Evolutionary conservation across 2,797 vertebrate species (phyloP).

Genomic region (Propithecus deckenii): DNA sequence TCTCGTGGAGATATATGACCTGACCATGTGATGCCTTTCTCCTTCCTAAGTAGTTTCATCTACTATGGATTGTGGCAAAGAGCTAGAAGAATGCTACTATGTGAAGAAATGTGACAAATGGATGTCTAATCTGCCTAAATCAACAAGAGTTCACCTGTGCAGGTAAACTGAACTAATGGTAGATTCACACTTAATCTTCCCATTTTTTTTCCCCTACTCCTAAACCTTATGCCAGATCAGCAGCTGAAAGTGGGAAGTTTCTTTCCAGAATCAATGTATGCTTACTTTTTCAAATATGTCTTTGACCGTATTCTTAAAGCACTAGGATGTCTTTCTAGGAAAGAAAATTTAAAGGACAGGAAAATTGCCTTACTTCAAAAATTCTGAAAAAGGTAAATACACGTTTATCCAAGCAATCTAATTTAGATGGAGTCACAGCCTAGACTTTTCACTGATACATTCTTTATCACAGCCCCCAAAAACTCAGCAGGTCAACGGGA

Average conservation of each 20-base stretch:
- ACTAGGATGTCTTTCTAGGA: slow-evolving; percentile 25
- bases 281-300: slow-evolving; percentile 37
- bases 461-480: neutral
- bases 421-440: slow-evolving; percentile 8
- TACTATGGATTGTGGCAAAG: neutral
- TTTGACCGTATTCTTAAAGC: slow-evolving; percentile 15
- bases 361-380: slow-evolving; percentile 11
- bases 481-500: neutral
- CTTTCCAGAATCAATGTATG: slow-evolving; percentile 12
- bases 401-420: slow-evolving; percentile 33
- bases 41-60: slow-evolving; percentile 42
- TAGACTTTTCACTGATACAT: slow-evolving; percentile 11
- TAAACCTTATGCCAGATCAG: neutral
- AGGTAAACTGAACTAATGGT: slow-evolving; percentile 19
- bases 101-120: slow-evolving; percentile 32
- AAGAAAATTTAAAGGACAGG: slow-evolving; percentile 33
- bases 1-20: slow-evolving; percentile 29
- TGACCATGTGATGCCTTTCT: neutral
- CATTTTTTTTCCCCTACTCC: neutral
- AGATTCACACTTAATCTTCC: neutral
- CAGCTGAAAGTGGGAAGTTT: slow-evolving; percentile 33
- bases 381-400: slow-evolving; percentile 24
- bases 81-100: neutral
- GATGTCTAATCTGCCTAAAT: neutral
- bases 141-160: slow-evolving; percentile 3